These are phyloP conservation scores for Temnopleurus reevesii DNA, from an alignment of 53 echinoderm and acorn worm species.

Conservation along the genomic window DNA sequence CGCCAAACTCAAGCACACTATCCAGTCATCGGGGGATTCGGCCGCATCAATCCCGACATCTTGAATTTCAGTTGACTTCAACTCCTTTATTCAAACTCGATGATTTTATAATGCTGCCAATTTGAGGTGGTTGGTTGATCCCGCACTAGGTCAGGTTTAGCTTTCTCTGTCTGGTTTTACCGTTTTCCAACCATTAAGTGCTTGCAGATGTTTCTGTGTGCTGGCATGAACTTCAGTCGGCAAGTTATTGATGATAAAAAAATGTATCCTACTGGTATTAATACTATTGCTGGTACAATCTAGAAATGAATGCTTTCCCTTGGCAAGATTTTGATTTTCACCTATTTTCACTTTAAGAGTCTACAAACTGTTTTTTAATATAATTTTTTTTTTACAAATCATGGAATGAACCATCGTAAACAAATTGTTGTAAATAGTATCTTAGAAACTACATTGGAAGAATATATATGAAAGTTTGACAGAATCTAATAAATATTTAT, in stretches of 20 bases:
- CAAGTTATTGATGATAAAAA: no score
- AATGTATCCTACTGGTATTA: background rate
- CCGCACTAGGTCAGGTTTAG: background rate
- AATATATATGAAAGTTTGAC: no score
- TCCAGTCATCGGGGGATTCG: slow-evolving; percentile 32
- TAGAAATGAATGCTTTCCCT: background rate
- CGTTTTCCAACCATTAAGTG: background rate
- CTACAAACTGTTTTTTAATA: no score
- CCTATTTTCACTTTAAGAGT: no score
- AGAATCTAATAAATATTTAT: no score
- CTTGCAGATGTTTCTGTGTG: background rate
- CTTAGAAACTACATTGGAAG: no score
- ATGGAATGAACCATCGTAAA: no score
- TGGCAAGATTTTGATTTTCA: no score
- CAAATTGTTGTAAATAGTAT: no score
- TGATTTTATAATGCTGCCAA: slow-evolving; percentile 35
- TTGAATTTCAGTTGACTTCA: slow-evolving; percentile 17
- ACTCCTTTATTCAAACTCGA: background rate
- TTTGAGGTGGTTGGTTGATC: background rate
- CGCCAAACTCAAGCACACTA: slow-evolving; percentile 38
- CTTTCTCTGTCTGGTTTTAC: background rate
- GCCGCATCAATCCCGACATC: slow-evolving; percentile 27
- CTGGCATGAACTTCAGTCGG: no score
- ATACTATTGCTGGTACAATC: background rate
- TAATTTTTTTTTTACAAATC: no score